These are phyloP conservation scores for Alfaro cultratus DNA, from an alignment of 2,797 vertebrate genomes.

Conservation along the genomic window DNA sequence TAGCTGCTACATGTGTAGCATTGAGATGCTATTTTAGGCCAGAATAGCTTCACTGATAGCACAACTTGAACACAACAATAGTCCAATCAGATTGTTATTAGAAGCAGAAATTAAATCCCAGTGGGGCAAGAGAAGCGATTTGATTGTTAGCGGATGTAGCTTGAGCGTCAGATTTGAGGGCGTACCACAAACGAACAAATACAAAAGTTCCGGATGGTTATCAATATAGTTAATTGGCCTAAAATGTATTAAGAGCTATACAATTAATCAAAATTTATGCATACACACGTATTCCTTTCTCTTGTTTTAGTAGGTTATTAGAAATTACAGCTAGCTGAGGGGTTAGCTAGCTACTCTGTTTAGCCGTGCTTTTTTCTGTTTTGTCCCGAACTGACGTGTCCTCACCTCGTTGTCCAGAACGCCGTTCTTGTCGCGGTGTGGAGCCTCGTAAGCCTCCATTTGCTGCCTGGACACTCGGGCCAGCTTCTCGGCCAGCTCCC, in stretches of 20 bases:
- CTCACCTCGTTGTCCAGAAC: slow-evolving; percentile 91
- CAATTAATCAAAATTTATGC: too few species aligned
- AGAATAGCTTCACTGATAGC: not conserved
- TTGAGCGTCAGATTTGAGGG: not conserved
- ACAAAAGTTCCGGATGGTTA: not conserved
- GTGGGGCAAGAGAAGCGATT: not conserved
- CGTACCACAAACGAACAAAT: not conserved
- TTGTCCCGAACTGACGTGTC: too few species aligned
- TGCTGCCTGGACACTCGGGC: slow-evolving; percentile 92
- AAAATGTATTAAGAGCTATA: not conserved
- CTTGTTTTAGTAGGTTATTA: not conserved
- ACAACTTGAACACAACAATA: not conserved
- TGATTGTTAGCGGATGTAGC: not conserved
- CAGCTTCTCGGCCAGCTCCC: slow-evolving; percentile 94
- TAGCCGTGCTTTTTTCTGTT: not conserved
- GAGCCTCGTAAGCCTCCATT: slow-evolving; percentile 97
- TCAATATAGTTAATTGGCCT: not conserved
- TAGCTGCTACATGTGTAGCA: too few species aligned
- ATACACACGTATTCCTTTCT: not conserved
- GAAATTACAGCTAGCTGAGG: not conserved
- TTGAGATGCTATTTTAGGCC: not conserved
- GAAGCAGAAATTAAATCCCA: not conserved
- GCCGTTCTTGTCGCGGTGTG: slow-evolving; percentile 89
- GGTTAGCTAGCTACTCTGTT: not conserved
- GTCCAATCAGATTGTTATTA: not conserved